Evolutionary conservation across 2,797 vertebrate species (phyloP), one percentile per base, ranked within the genome.

Genomic region (Thaleichthys pacificus): DNA sequence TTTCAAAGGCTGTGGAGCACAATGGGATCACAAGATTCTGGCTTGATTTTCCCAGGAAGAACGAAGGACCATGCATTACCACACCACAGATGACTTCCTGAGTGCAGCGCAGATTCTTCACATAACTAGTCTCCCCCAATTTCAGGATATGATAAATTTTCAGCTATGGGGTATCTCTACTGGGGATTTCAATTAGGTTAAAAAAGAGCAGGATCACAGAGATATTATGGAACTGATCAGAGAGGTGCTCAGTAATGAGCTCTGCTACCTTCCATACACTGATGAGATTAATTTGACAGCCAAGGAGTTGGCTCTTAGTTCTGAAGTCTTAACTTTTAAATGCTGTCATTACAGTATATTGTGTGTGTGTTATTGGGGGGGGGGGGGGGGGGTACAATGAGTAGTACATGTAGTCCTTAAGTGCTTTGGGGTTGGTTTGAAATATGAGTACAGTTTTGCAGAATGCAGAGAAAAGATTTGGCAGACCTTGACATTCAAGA

Each of bases 131-230:
- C 88, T 86, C 84, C 58, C 87, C 83, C 87, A 88, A 89, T 89
- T 90, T 87, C 82, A 80, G 86, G 86, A 89, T 89, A 87, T 88
- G 87, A 90, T 91, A 86, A 88, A 89, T 90, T 81, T 84, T 77
- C 81, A 77, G 88, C 86, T 85, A 84, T 83, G 87, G 83, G 87
- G 86, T 82, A 86, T 88, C 80, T 91, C 85, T 86, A 78, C 89
- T 80, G 85, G 87, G 89, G 86, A 90, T 88, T 89, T 90, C 85
- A 91, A 91, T 92, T 91, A 92, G 80, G 86, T 42, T 84, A 83
- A 76, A 86, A 89, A 89, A 85, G 84, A 84, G 84, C 79, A 84
- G 88, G 85, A 89, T 89, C 85, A 84, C 77, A 74, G 86, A 22
- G 78, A 90, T 87, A 91, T 91, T 88, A 90, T 79, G 84, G 80